Conservation (phyloP, 2,113 vertebrate genomes). For the Odontophorus gujanensis region DNA sequence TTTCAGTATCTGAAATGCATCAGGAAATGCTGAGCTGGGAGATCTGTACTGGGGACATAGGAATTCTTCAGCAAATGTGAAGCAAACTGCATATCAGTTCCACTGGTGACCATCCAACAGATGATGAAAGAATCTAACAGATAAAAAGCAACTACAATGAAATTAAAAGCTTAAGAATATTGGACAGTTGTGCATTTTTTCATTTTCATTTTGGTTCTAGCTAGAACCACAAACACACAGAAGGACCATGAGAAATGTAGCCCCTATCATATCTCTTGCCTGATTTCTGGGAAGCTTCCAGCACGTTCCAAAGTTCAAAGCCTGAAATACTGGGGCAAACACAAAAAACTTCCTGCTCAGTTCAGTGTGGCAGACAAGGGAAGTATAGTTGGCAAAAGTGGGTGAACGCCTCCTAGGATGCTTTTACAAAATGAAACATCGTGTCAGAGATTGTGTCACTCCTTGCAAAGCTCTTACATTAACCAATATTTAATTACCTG, state of each 20-base stretch:
- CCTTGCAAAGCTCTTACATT: neutral
- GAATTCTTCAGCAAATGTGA: neutral
- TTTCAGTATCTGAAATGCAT: neutral
- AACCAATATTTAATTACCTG: neutral
- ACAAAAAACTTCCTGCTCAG: neutral
- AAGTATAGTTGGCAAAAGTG: neutral
- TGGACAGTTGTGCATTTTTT: neutral
- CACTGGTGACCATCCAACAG: neutral
- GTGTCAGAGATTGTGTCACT: neutral
- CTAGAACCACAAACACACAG: neutral
- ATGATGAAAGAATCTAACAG: neutral
- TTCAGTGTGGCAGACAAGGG: neutral
- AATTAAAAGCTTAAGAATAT: neutral
- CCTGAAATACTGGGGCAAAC: neutral
- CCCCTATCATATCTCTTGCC: neutral
- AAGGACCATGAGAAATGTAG: neutral
- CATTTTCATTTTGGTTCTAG: neutral
- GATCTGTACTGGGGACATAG: neutral
- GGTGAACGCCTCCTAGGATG: neutral
- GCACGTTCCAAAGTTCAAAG: neutral
- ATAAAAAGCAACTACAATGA: neutral
- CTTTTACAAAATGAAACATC: neutral
- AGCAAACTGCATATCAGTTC: neutral
- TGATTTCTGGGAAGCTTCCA: neutral
- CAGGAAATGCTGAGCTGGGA: neutral